Evolutionary conservation across 2,888 invertebrate genomes (phyloP).

Genomic region (Hypomecis punctinalis): DNA sequence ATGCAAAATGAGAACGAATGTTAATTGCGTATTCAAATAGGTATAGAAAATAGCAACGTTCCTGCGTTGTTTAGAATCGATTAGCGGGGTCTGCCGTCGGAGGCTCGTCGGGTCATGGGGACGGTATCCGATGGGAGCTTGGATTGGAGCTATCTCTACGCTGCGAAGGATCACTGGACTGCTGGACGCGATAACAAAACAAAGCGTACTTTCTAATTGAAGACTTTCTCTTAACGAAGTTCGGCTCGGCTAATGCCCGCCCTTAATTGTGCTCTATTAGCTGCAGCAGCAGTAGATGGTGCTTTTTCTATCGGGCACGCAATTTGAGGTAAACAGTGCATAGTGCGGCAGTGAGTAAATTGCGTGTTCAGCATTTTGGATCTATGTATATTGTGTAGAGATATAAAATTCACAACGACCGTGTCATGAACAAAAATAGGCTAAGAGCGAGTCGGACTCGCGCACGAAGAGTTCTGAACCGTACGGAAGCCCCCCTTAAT

Average conservation of each 20-base stretch:
- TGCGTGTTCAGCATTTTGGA: not conserved
- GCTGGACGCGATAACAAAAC: conserved; percentile 69
- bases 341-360: not conserved
- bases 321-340: not conserved
- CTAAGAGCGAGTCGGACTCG: too few species aligned
- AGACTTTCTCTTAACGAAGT: conserved; percentile 73
- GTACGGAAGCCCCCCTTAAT: too few species aligned
- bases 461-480: too few species aligned
- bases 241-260: conserved; percentile 64
- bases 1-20: conserved; percentile 68
- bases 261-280: conserved; percentile 69
- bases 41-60: conserved; percentile 57
- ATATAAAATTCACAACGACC: too few species aligned
- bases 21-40: conserved; percentile 62
- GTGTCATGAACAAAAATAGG: too few species aligned
- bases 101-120: not conserved
- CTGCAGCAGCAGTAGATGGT: conserved; percentile 43
- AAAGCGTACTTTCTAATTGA: conserved; percentile 74
- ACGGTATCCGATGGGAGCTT: conserved; percentile 52
- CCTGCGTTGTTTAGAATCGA: conserved; percentile 17
- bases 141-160: conserved; percentile 51
- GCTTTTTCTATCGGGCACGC: conserved; percentile 40
- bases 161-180: conserved; percentile 56
- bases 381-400: not conserved
- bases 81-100: conserved; percentile 17